Evolutionary conservation across 2,113 vertebrate genomes (phyloP), one percentile per base, ranked within the genome.

Genomic region (Emydura subglobosa): DNA sequence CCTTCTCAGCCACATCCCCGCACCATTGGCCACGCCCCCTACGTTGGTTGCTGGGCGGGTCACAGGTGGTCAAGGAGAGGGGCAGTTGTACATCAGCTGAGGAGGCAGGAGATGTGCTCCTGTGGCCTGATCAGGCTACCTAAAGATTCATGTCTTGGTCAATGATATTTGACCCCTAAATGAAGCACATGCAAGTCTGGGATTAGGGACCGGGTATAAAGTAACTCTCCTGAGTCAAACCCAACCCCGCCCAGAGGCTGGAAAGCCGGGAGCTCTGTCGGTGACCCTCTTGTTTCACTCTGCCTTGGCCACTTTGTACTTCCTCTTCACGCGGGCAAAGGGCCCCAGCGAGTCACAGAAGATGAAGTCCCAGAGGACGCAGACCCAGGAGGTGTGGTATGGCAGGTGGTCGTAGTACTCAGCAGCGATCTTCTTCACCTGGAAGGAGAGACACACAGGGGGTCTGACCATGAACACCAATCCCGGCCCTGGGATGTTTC

Each of bases 331-430:
- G 87, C 98, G 97, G 88, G 98, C 93, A 10, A 98, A 99, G 10
- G 98, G 99, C 2, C 98, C 98, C 34, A 99, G 98, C 96, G 96
- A 98, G 95, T 98, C 98, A 6, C 98, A 98, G 25, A 98, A 99
- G 80, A 99, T 98, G 93, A 99, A 99, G 97, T 99, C 98, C 98
- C 98, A 98, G 39, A 99, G 97, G 16, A 99, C 98, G 11, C 96
- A 93, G 61, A 88, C 90, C 98, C 99, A 99, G 83, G 99, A 99
- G 7, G 97, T 98, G 97, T 99, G 98, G 83, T 98, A 98, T 17
- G 99, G 99, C 74, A 99, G 95, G 10, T 78, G 92, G 96, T 99
- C 97, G 2, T 99, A 99, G 95, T 97, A 99, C 88, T 99, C 98
- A 5, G 99, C 96, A 61, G 99, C 98, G 1, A 99, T 99, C 94